Evolutionary conservation across 2,797 vertebrate species (phyloP).

Genomic region (Gobionotothen gibberifrons): DNA sequence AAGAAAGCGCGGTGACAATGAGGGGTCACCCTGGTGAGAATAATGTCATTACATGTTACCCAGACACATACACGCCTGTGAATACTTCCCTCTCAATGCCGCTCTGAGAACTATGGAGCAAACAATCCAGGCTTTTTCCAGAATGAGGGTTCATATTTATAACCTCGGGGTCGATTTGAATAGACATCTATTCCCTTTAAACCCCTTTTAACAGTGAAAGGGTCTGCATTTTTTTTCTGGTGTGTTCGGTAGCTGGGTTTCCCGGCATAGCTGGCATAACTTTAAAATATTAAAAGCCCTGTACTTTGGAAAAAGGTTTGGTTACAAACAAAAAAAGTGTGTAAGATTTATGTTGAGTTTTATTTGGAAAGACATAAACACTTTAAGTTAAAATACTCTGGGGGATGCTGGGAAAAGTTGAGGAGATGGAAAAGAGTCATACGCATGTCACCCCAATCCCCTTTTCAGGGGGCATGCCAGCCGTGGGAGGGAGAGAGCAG

Average conservation of each 20-base stretch:
- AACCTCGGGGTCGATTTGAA: constrained; percentile 52
- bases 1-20: constrained; percentile 83
- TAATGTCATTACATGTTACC: constrained; percentile 84
- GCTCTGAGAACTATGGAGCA: constrained; percentile 48
- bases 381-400: not conserved
- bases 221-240: constrained; percentile 28
- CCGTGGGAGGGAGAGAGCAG: constrained; percentile 43
- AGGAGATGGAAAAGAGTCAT: constrained; percentile 61
- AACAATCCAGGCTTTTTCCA: constrained; percentile 54
- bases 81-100: constrained; percentile 61
- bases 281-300: constrained; percentile 1
- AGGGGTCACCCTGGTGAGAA: constrained; percentile 83
- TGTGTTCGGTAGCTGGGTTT: constrained; percentile 31
- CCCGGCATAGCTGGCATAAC: constrained; percentile 21
- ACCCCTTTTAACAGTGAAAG: constrained; percentile 62
- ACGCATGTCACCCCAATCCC: constrained; percentile 66
- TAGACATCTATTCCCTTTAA: constrained; percentile 60
- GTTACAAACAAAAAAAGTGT: not conserved
- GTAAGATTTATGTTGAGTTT: constrained; percentile 4
- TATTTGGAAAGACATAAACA: not conserved
- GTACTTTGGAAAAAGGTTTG: not conserved
- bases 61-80: constrained; percentile 73
- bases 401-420: constrained; percentile 63
- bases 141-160: constrained; percentile 67
- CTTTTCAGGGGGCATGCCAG: constrained; percentile 69